A percentile compares a stretch with the other conserved stretches of the same genome.
phyloP scores from a whole-genome alignment of 53 echinoderm and acorn worm genomes.

The Apostichopus leukothele region DNA sequence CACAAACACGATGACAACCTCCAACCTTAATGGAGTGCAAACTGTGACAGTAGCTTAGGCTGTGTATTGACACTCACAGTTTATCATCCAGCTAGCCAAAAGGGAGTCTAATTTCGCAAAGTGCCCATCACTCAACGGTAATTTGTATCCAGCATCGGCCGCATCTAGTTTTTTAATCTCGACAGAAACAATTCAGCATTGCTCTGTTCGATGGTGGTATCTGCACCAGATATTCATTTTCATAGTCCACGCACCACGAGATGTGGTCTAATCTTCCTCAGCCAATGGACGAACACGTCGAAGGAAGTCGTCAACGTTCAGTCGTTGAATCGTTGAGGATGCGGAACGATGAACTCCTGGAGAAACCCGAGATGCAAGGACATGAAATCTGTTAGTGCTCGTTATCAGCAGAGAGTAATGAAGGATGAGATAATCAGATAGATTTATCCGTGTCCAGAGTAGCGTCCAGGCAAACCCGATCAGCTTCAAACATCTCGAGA shows the following conservation, averaged over 20 bases:
- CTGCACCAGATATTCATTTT: neutral
- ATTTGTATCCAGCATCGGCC: neutral
- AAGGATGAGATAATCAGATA: too few relatives aligned
- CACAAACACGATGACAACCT: neutral
- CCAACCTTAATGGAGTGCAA: neutral
- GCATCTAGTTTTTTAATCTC: too few relatives aligned
- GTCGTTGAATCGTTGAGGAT: neutral
- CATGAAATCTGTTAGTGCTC: neutral
- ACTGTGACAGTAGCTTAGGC: neutral
- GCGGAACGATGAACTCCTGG: neutral
- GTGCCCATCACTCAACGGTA: constrained; percentile 11
- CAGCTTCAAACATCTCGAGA: too few relatives aligned
- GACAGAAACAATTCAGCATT: neutral
- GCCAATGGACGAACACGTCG: neutral
- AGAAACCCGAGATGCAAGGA: neutral
- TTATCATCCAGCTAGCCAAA: neutral
- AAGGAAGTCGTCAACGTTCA: neutral
- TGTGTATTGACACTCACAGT: neutral
- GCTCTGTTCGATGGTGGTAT: neutral
- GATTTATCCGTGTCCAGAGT: too few relatives aligned
- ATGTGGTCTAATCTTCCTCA: neutral
- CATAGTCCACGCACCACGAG: neutral
- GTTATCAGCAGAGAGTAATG: neutral
- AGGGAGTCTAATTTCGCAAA: neutral
- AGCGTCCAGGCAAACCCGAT: too few relatives aligned